Base-by-base conservation (phyloP, 2,888 invertebrate species). In the Leptinotarsa tumamoca region DNA sequence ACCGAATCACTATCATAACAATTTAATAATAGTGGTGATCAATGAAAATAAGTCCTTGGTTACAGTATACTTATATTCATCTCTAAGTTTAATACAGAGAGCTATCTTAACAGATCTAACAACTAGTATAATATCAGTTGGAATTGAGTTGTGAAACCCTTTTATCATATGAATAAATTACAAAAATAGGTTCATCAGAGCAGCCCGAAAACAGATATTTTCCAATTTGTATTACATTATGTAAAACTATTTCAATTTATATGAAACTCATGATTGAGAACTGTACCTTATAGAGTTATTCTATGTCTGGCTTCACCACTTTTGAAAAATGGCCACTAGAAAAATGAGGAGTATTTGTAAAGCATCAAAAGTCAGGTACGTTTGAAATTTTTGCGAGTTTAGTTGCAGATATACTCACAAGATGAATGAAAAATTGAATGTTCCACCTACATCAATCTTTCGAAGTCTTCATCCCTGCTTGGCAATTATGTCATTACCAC, bases 311-410 rank as follows among this genome's bases (percentile, higher is more conserved):
- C 72, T 75, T 75, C 78, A 80, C 80, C 81, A 80, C 75, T 79
- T 81, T 82, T 82, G 75, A 67, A 78, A 78, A 82, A 80, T 79
- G 81, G 80, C 78, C 74, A 75, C 80, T 80, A 78, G 77, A 79
- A 80, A 78, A 77, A 79, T 78, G 77, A 75, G 23, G 69, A 70
- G 58, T 58, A 84, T 81, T 83, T 82, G 85, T 87, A 87, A 87
- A 87, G 87, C 86, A 86, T 88, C 43, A 63, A n/a, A 87, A 87
- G 83, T 88, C 88, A 88, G 88, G 88, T 88, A 88, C 88, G 83
- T 80, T 86, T 80, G 75, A 79, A 72, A 81, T 80, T 81, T 80
- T 75, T 75, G 82, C 78, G 78, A 83, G 79, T 74, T 73, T 76
- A 73, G 78, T 78, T 74, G 69, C 43, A 63, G 69, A 69, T n/a